Evolutionary conservation across 2,113 vertebrate species (phyloP).

Genomic region (Oncorhynchus clarkii): DNA sequence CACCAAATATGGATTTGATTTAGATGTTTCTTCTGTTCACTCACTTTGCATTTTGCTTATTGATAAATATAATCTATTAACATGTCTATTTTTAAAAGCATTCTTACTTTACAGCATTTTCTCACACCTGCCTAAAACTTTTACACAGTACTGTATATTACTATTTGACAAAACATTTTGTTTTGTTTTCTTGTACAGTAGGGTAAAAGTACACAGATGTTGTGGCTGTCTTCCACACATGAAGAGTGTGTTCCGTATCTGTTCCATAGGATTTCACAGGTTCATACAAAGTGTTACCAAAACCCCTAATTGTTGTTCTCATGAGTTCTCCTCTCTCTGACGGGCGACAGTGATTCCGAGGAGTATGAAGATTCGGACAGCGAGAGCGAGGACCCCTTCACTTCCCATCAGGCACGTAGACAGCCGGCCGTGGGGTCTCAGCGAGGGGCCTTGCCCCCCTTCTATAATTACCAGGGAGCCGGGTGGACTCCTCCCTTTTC

Average conservation of each 20-base stretch:
- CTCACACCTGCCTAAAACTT: too few species aligned
- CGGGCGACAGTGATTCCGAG: constrained; percentile 76
- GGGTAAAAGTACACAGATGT: neutral
- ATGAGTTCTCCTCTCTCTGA: constrained; percentile 31
- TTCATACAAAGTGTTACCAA: neutral
- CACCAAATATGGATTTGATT: too few species aligned
- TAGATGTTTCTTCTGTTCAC: too few species aligned
- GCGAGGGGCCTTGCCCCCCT: constrained; percentile 75
- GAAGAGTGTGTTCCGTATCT: constrained; percentile 30
- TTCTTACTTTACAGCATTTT: too few species aligned
- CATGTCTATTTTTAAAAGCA: too few species aligned
- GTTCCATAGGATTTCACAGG: neutral
- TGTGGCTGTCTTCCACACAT: too few species aligned
- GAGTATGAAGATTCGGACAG: constrained; percentile 86
- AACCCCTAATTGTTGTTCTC: constrained; percentile 6
- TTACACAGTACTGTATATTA: too few species aligned
- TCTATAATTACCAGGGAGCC: constrained; percentile 81
- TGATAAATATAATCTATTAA: too few species aligned
- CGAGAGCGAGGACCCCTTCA: constrained; percentile 92
- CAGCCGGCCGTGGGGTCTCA: constrained; percentile 76
- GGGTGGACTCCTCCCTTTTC: constrained; percentile 78
- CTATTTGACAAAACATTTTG: too few species aligned
- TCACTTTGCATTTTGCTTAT: too few species aligned
- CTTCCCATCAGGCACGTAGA: constrained; percentile 93
- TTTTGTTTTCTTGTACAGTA: neutral